Percentiles rank a stretch among this genome's conserved stretches.
Evolutionary conservation across 2,113 vertebrate species (phyloP).

Genomic region (Passer domesticus): DNA sequence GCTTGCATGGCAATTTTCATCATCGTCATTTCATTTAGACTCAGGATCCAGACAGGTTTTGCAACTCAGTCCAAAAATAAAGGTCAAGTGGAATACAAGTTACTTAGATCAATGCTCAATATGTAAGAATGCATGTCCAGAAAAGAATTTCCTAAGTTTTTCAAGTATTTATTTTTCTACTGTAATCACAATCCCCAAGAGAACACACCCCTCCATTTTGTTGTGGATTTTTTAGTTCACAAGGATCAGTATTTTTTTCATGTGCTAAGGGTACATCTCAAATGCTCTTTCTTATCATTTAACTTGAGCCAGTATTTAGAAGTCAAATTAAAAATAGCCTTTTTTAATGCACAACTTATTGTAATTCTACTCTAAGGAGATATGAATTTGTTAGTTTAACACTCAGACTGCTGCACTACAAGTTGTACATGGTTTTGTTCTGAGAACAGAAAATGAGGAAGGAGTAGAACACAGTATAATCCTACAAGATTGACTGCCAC

Average conservation of each 20-base stretch:
- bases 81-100: not conserved
- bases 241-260: constrained; percentile 35
- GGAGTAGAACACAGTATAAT: not conserved
- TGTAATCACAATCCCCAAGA: constrained; percentile 1
- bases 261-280: constrained; percentile 12
- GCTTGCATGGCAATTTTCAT: not conserved
- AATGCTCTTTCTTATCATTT: constrained; percentile 13
- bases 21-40: not conserved
- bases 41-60: not conserved
- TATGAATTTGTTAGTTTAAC: not conserved
- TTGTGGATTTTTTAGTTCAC: not conserved
- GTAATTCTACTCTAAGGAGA: constrained; percentile 5
- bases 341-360: not conserved
- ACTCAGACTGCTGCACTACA: not conserved
- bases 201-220: not conserved
- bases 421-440: not conserved
- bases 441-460: not conserved
- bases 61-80: not conserved
- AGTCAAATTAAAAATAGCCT: constrained; percentile 31
- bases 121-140: not conserved
- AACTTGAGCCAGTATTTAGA: not conserved
- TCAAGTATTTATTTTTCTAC: not conserved
- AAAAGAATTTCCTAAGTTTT: not conserved
- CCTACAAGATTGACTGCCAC: not conserved
- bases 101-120: not conserved